phyloP scores from a whole-genome alignment of 2,888 invertebrate genomes.

The Erebia aethiops region DNA sequence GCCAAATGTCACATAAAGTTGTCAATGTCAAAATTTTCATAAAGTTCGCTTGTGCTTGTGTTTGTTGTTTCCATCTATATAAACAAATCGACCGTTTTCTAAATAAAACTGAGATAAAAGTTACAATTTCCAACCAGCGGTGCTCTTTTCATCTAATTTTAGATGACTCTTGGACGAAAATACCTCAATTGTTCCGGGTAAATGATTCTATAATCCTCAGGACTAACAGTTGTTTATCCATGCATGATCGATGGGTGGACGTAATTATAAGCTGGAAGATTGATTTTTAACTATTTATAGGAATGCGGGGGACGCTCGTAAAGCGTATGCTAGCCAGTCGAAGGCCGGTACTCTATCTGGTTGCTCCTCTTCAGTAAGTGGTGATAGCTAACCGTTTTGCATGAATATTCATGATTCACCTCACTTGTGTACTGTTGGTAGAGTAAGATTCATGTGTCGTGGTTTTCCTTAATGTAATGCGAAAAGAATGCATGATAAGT shows the following conservation, averaged over 20 bases:
- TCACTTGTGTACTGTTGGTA: not conserved
- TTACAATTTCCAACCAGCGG: conserved; percentile 24
- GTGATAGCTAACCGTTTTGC: conserved; percentile 28
- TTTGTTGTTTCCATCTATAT: conserved; percentile 29
- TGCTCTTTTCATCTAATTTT: conserved; percentile 34
- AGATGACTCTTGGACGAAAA: conserved; percentile 81
- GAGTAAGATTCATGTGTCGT: not conserved
- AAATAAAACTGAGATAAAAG: conserved; percentile 21
- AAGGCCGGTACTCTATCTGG: conserved; percentile 87
- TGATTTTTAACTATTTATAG: conserved; percentile 82
- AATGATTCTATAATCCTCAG: conserved; percentile 64
- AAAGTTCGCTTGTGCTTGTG: conserved; percentile 18
- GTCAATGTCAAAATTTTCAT: conserved; percentile 11
- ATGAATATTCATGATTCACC: conserved; percentile 37
- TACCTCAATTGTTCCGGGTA: conserved; percentile 80
- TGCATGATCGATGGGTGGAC: conserved; percentile 65
- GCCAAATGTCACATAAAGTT: not conserved
- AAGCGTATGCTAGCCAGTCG: conserved; percentile 80
- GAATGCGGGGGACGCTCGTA: conserved; percentile 80
- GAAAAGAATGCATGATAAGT: not conserved
- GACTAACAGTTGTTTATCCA: conserved; percentile 54
- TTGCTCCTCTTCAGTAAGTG: conserved; percentile 87
- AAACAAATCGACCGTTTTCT: conserved; percentile 34
- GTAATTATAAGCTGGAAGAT: conserved; percentile 67
- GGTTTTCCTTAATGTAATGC: conserved; percentile 1